Percentiles rank a stretch among this genome's conserved stretches.
Evolutionary conservation across 2,797 vertebrate genomes (phyloP).

Genomic region (Melanogrammus aeglefinus): DNA sequence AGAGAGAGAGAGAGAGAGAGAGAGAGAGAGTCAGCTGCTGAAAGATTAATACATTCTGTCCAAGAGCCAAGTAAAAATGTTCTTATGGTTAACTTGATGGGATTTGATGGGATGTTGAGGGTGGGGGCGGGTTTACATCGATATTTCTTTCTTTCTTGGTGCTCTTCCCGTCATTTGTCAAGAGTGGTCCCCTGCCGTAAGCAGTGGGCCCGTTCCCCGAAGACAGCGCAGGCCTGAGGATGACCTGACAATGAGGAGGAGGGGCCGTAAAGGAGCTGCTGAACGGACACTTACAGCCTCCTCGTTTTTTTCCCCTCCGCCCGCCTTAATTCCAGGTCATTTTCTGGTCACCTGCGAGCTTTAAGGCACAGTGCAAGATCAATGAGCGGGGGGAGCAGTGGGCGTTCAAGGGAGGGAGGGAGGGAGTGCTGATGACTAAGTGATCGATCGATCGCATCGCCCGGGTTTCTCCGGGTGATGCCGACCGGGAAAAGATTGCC

Average conservation of each 20-base stretch:
- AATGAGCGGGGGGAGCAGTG: slow-evolving; percentile 18
- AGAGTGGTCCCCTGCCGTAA: not conserved
- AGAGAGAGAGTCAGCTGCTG: slow-evolving; percentile 42
- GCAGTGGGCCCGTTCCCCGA: slow-evolving; percentile 20
- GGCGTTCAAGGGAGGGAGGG: not conserved
- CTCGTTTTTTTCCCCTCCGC: slow-evolving; percentile 15
- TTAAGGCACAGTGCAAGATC: slow-evolving; percentile 43
- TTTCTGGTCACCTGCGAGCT: slow-evolving; percentile 31
- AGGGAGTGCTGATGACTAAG: slow-evolving; percentile 49
- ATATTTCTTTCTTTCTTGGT: slow-evolving; percentile 51
- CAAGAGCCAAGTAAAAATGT: slow-evolving; percentile 53
- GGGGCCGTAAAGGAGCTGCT: slow-evolving; percentile 28
- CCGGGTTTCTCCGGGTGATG: slow-evolving; percentile 28
- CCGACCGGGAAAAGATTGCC: slow-evolving; percentile 16
- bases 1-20: slow-evolving; percentile 18
- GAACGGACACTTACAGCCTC: slow-evolving; percentile 39
- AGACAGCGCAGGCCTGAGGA: slow-evolving; percentile 46
- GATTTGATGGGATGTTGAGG: not conserved
- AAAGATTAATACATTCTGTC: slow-evolving; percentile 64
- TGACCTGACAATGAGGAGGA: slow-evolving; percentile 45
- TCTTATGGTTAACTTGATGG: slow-evolving; percentile 52
- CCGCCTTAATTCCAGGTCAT: slow-evolving; percentile 40
- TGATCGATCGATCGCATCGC: slow-evolving; percentile 55
- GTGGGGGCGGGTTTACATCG: slow-evolving; percentile 47
- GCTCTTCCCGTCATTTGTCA: slow-evolving; percentile 49